Evolutionary conservation across 1,140 invertebrate genomes (phyloP), one percentile per base, ranked within the genome.

Genomic region (Asbolus verrucosus): DNA sequence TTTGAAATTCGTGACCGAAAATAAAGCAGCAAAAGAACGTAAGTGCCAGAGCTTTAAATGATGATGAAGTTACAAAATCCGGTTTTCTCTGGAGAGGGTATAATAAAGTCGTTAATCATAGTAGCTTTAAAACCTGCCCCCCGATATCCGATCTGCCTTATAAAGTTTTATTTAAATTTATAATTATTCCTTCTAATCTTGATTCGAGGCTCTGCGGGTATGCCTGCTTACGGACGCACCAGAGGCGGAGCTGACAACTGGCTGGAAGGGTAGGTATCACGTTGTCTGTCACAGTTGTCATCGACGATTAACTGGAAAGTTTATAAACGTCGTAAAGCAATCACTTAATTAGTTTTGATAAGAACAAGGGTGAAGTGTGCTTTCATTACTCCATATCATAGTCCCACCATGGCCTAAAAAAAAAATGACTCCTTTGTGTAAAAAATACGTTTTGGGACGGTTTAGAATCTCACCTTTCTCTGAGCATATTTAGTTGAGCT

Each of bases 51-150:
- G 60, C 65, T 70, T 69, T 73, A 73, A 73, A 75, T 74, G 75
- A 76, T 75, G 74, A 75, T 76, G 75, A 76, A 76, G 75, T 76
- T 75, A 75, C 71, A 73, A 76, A 76, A 75, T 75, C 75, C 73
- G 73, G 75, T 76, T 76, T 70, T 73, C 71, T 75, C 68, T 70
- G 46, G 46, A 33, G 71, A 69, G 68, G 75, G 73, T 69, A 75
- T 76, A 76, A 76, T 76, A 76, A 76, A 76, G 75, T 73, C 73
- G 75, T 76, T 76, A 75, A 76, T 76, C 75, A 76, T 76, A 66
- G 70, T 75, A 73, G 65, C 67, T 70, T 70, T 54, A 67, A 65
- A 54, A 54, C 67, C 71, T 70, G 73, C 75, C 75, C 75, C 72
- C 75, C 65, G 75, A 76, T 76, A 75, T 73, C 70, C 75, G 73